Conservation (phyloP, 2,113 vertebrate species). For the Stomatorhinus ivindoensis region DNA sequence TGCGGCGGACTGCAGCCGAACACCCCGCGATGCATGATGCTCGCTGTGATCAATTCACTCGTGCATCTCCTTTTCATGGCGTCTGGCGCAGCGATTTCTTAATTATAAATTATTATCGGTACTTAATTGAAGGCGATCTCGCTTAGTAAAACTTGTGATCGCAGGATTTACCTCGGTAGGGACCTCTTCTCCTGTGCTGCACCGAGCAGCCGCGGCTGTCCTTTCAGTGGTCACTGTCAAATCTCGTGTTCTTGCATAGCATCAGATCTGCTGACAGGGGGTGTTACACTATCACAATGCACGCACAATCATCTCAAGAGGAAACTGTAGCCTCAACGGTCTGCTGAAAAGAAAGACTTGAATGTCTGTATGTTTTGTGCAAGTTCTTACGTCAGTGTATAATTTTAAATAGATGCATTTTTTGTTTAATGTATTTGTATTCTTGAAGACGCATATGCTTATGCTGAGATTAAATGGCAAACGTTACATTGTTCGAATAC, state of each 20-base stretch:
- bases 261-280: background rate
- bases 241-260: constrained; percentile 10
- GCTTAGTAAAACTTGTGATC: background rate
- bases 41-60: background rate
- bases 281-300: background rate
- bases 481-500: background rate
- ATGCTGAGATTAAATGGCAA: background rate
- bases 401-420: background rate
- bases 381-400: background rate
- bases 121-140: background rate
- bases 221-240: constrained; percentile 29
- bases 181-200: constrained; percentile 7
- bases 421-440: background rate
- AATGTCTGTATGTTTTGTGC: background rate
- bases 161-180: constrained; percentile 23
- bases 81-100: background rate
- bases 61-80: constrained; percentile 5
- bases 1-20: background rate
- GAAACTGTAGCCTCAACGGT: background rate
- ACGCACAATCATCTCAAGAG: background rate
- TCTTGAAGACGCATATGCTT: background rate
- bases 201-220: constrained; percentile 20
- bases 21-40: background rate
- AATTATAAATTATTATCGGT: background rate
- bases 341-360: background rate